Conservation (phyloP, 2,113 vertebrate species). For the Catagonus wagneri region DNA sequence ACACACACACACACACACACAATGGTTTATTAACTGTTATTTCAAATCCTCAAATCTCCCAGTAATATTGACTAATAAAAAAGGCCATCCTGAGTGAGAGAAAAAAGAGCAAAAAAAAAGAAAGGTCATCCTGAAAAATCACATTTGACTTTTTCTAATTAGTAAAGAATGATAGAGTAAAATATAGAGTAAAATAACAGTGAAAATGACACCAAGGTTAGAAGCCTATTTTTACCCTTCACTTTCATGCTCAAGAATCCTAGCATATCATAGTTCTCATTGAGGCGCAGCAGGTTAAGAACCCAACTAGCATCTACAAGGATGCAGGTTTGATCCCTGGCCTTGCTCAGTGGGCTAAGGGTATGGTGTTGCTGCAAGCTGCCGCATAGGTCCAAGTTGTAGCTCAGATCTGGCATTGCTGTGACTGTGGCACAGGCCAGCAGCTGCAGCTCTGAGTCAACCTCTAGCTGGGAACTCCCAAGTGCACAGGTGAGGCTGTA, state of each 20-base stretch:
- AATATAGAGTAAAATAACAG: conserved; percentile 35
- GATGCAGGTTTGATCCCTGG: too few species aligned
- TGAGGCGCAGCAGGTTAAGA: too few species aligned
- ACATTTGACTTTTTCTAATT: conserved; percentile 44
- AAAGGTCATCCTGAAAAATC: neutral
- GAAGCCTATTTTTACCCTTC: conserved; percentile 22
- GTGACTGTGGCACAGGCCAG: too few species aligned
- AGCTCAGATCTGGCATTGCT: too few species aligned
- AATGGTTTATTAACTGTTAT: neutral
- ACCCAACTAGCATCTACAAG: too few species aligned
- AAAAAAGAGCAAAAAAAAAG: neutral
- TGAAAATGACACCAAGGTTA: conserved; percentile 14
- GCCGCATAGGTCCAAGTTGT: too few species aligned
- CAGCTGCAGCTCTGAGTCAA: too few species aligned
- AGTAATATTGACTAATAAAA: neutral
- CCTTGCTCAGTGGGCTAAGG: too few species aligned
- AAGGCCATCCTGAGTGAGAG: neutral
- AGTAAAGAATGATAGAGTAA: conserved; percentile 26
- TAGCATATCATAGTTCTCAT: neutral
- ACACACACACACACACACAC: neutral
- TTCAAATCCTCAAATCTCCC: neutral
- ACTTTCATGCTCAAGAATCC: conserved; percentile 53
- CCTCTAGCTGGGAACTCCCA: too few species aligned
- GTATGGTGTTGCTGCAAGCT: too few species aligned
- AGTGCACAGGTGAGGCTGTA: too few species aligned